Evolutionary conservation across 2,888 invertebrate species (phyloP), one percentile per base, ranked within the genome.

Genomic region (Norana najaformis): DNA sequence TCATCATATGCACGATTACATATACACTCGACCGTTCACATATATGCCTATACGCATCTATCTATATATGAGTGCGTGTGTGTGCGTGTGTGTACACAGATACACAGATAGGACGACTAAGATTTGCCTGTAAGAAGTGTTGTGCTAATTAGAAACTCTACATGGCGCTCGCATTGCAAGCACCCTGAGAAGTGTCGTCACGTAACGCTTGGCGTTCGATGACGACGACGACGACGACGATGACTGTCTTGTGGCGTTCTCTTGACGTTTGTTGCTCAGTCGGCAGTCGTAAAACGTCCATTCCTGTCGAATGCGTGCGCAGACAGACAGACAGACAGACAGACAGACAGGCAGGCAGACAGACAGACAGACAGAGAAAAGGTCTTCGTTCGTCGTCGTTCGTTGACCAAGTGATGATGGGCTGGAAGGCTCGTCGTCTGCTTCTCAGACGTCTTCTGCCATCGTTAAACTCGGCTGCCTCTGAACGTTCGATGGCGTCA

Each of bases 121-220:
- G 47, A 23, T 47, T 23, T 47, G 47, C 6, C 23, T 23, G n/a
- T 69, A 0, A 69, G 69, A 30, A n/a, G n/a, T n/a, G n/a, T 69
- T 69, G 69, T 69, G 30, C 30, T 69, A n/a, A 69, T 69, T 69
- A n/a, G 14, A 69, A 69, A 69, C 30, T 69, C 69, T 69, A 0
- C 30, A 69, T n/a, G 69, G 69, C 30, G 30, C 20, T 69, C 30
- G 30, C 69, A 69, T 30, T n/a, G 69, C 69, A n/a, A n/a, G n/a
- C n/a, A 69, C n/a, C 11, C n/a, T n/a, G 30, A n/a, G n/a, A 8
- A 69, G 69, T n/a, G 69, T 69, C 69, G 11, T 69, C 69, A 69
- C n/a, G n/a, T n/a, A n/a, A 69, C 69, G 69, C 69, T n/a, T 69
- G 69, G n/a, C 69, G 69, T 69, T 69, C 30, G 69, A 69, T 69